Evolutionary conservation across 1,140 invertebrate species (phyloP).

Genomic region (Cepaea nemoralis): DNA sequence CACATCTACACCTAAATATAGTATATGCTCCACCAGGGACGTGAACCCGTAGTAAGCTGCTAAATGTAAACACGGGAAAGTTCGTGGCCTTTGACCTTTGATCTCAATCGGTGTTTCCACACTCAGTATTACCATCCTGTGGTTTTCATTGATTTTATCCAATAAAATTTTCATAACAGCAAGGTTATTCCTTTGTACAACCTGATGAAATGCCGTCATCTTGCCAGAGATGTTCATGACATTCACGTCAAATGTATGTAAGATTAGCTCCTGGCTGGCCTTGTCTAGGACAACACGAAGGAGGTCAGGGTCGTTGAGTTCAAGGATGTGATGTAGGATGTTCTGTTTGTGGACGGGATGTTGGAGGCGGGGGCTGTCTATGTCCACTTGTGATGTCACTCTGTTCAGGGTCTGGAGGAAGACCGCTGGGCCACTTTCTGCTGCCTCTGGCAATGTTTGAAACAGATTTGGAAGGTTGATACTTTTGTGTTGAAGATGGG

Average conservation of each 20-base stretch:
- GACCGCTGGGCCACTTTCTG: background rate
- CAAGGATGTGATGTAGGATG: slow-evolving; percentile 54
- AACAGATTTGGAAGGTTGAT: too few species aligned
- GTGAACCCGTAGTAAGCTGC: slow-evolving; percentile 60
- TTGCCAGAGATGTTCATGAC: slow-evolving; percentile 46
- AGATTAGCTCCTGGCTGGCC: slow-evolving; percentile 42
- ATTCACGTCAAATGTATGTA: slow-evolving; percentile 45
- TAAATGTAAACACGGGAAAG: slow-evolving; percentile 62
- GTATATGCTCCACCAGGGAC: slow-evolving; percentile 56
- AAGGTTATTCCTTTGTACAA: slow-evolving; percentile 56
- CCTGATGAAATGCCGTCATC: slow-evolving; percentile 57
- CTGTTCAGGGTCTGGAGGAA: slow-evolving; percentile 8
- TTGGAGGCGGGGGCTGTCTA: slow-evolving; percentile 20
- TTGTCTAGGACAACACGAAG: slow-evolving; percentile 46
- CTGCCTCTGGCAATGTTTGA: slow-evolving; percentile 6
- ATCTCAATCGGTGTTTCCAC: slow-evolving; percentile 62
- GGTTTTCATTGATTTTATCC: slow-evolving; percentile 41
- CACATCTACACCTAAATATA: slow-evolving; percentile 54
- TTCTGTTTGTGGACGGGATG: slow-evolving; percentile 51
- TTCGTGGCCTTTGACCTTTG: slow-evolving; percentile 63
- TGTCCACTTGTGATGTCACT: background rate
- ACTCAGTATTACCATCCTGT: slow-evolving; percentile 47
- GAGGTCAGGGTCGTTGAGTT: slow-evolving; percentile 42
- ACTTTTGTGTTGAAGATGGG: too few species aligned
- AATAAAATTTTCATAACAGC: slow-evolving; percentile 53